Base-by-base conservation (phyloP, 92 coral and sea anemone genomes). In the Blastomussa wellsi region DNA sequence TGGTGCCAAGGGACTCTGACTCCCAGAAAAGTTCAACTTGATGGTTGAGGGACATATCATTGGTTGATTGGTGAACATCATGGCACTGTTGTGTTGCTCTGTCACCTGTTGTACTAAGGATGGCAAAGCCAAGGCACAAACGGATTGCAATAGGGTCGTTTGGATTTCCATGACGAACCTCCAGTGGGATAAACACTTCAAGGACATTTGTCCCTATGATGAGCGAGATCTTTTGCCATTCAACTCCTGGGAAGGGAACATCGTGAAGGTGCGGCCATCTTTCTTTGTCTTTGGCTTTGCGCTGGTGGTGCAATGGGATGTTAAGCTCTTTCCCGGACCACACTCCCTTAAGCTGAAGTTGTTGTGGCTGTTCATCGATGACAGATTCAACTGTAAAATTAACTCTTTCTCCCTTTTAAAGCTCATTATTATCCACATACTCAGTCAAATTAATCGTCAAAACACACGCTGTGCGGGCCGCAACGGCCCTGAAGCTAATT, bases 131-230 rank as follows among this genome's bases (percentile, higher is more conserved):
- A 26, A 88, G 83, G 29, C 88, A 88, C 12, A 79, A 88, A 33
- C 88, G 88, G 60, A 83, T 83, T 16, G 88, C 88, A 3, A 84
- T 55, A 7, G 84, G 88, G 88, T 82, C 35, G 38, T 88, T 67
- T 29, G 42, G 80, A 29, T 13, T 76, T 53, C 68, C 80, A 33
- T 37, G 64, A 29, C 80, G 42, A 31, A 77, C 42, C 41, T 77
- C 80, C 64, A 77, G 68, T 11, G 80, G 80, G 14, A 77, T n/a
- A 55, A 77, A 77, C 31, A 35, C 80, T 9, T 77, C 80, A 16
- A 41, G 80, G 6, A 77, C 31, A 55, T 77, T 77, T 1, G 80
- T 77, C n/a, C 80, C 80, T 29, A 48, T 49, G 20, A 77, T 33
- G 29, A 32, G 31, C 0, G 68, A 77, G 65, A 77, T 49, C 66